phyloP scores from a whole-genome alignment of 1,140 invertebrate genomes.

The Dendrolimus punctatus region DNA sequence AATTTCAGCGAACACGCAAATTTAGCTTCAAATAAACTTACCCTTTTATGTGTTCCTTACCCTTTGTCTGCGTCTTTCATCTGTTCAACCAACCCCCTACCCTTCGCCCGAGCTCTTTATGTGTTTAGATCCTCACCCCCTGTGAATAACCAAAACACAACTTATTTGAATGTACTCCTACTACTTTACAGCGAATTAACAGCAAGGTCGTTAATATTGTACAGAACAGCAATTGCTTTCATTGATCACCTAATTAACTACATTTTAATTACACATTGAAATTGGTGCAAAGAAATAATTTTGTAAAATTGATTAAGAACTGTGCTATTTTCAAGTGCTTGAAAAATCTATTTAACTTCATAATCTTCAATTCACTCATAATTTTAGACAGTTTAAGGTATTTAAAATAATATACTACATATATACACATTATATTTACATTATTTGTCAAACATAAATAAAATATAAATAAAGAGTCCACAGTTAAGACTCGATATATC shows the following conservation, averaged over 20 bases:
- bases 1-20: slow-evolving; percentile 68
- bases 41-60: slow-evolving; percentile 73
- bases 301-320: too few relatives aligned
- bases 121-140: slow-evolving; percentile 71
- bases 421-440: too few relatives aligned
- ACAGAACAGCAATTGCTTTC: slow-evolving; percentile 66
- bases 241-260: slow-evolving; percentile 45
- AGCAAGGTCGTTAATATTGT: slow-evolving; percentile 56
- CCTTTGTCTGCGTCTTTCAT: slow-evolving; percentile 78
- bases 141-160: slow-evolving; percentile 68
- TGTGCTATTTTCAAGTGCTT: too few relatives aligned
- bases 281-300: slow-evolving; percentile 51
- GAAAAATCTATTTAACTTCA: too few relatives aligned
- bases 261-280: slow-evolving; percentile 37
- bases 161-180: slow-evolving; percentile 61
- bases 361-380: not conserved
- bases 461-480: too few relatives aligned
- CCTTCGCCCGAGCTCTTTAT: slow-evolving; percentile 69
- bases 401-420: not conserved
- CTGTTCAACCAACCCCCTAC: slow-evolving; percentile 69
- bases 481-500: too few relatives aligned
- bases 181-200: slow-evolving; percentile 57
- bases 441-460: too few relatives aligned
- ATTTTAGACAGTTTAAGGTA: not conserved
- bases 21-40: slow-evolving; percentile 69